Percentiles rank a stretch among this genome's conserved stretches.
These are phyloP conservation scores for Panthera leo DNA, from an alignment of 2,113 vertebrate genomes.

Conservation along the genomic window DNA sequence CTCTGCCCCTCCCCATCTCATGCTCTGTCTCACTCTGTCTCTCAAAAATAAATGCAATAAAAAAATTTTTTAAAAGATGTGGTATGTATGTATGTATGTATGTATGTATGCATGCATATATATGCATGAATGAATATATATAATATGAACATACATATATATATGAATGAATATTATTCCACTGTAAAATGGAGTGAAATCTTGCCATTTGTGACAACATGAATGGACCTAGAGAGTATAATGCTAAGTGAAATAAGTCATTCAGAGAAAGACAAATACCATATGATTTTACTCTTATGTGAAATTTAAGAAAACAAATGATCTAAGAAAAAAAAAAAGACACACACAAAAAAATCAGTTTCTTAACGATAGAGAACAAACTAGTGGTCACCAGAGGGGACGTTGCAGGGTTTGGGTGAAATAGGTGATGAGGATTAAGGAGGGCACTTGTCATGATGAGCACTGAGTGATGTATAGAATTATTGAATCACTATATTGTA, in stretches of 20 bases:
- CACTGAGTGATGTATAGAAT: neutral
- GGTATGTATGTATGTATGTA: too few species aligned
- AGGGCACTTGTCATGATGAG: neutral
- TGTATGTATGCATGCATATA: too few species aligned
- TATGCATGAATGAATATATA: too few species aligned
- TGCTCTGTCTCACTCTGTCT: too few species aligned
- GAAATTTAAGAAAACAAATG: neutral
- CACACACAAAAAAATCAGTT: neutral
- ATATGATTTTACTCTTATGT: neutral
- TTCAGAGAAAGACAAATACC: neutral
- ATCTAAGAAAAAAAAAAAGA: neutral
- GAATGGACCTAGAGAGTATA: neutral
- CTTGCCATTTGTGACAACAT: neutral
- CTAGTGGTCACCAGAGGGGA: neutral
- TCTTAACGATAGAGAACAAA: neutral
- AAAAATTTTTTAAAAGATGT: fast-evolving
- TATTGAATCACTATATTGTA: neutral
- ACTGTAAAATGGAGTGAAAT: neutral
- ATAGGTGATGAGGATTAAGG: neutral
- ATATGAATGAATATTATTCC: neutral
- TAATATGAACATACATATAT: too few species aligned
- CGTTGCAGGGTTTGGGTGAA: neutral
- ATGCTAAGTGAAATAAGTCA: neutral
- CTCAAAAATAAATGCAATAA: too few species aligned
- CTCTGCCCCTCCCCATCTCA: too few species aligned